Conservation (phyloP, 2,113 vertebrate species). For the Esox niger region DNA sequence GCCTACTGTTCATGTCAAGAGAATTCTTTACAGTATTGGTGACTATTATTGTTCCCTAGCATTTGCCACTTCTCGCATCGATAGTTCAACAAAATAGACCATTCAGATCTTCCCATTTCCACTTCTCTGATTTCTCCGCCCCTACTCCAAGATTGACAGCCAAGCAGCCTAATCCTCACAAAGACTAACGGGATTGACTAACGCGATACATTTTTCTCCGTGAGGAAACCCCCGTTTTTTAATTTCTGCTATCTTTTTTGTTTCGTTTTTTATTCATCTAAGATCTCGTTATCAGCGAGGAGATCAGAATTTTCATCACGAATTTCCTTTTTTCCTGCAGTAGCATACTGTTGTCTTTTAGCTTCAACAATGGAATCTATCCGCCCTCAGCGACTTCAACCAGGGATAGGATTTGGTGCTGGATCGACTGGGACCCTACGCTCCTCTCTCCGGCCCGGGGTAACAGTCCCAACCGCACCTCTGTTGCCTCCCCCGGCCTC, state of each 20-base stretch:
- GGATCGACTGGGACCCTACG: constrained; percentile 71
- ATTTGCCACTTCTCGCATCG: constrained; percentile 20
- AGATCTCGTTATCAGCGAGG: no score
- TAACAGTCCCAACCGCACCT: constrained; percentile 69
- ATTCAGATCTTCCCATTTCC: constrained; percentile 56
- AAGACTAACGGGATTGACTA: constrained; percentile 35
- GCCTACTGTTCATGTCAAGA: constrained; percentile 25
- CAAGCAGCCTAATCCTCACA: constrained; percentile 59
- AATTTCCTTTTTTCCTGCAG: constrained; percentile 26
- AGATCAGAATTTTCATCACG: neutral
- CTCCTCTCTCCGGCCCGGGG: constrained; percentile 73
- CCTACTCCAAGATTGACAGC: constrained; percentile 53
- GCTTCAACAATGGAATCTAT: constrained; percentile 83
- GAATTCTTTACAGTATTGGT: no score
- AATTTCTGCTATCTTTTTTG: neutral
- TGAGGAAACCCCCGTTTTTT: constrained; percentile 18
- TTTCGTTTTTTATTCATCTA: no score
- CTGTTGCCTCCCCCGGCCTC: constrained; percentile 60
- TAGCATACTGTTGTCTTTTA: constrained; percentile 31
- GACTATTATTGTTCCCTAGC: no score
- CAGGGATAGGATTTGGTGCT: constrained; percentile 76
- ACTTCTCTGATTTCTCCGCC: constrained; percentile 52
- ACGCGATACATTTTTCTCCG: constrained; percentile 30
- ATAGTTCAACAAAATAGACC: constrained; percentile 47
- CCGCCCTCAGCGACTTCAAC: constrained; percentile 82